These are phyloP conservation scores for Haliclystus octoradiatus DNA, from an alignment of 30 jellyfish, hydroid and myxozoan genomes.

Conservation along the genomic window DNA sequence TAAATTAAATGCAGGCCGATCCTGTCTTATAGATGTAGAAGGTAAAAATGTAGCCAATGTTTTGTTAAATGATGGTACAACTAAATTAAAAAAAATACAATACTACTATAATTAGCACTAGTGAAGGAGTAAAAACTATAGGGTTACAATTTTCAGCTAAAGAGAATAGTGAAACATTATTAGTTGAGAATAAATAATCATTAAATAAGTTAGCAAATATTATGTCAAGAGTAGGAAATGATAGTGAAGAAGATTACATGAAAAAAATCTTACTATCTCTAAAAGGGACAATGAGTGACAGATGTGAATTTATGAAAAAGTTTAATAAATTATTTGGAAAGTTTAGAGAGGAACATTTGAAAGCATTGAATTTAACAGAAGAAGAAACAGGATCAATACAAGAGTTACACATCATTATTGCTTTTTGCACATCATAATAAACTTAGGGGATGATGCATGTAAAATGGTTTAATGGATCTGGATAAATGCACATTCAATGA, in stretches of 20 bases:
- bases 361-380: not conserved
- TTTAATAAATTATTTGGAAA: constrained; percentile 11
- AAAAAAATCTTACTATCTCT: constrained; percentile 13
- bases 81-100: no score
- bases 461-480: no score
- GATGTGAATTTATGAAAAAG: constrained; percentile 19
- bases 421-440: no score
- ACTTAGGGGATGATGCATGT: no score
- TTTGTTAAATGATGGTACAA: no score
- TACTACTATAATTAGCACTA: no score
- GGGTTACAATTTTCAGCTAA: no score
- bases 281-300: constrained; percentile 20
- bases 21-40: constrained; percentile 2
- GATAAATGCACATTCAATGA: no score
- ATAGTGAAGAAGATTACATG: constrained; percentile 9
- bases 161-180: no score
- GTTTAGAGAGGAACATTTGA: constrained; percentile 10
- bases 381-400: constrained; percentile 9
- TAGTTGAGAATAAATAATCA: no score
- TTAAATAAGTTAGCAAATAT: constrained; percentile 4
- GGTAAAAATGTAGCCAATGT: not conserved
- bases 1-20: constrained; percentile 8
- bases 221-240: constrained; percentile 12
- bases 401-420: no score
- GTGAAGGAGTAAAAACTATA: no score